Evolutionary conservation across 2,888 invertebrate species (phyloP).

Genomic region (Pseudoips prasinana): DNA sequence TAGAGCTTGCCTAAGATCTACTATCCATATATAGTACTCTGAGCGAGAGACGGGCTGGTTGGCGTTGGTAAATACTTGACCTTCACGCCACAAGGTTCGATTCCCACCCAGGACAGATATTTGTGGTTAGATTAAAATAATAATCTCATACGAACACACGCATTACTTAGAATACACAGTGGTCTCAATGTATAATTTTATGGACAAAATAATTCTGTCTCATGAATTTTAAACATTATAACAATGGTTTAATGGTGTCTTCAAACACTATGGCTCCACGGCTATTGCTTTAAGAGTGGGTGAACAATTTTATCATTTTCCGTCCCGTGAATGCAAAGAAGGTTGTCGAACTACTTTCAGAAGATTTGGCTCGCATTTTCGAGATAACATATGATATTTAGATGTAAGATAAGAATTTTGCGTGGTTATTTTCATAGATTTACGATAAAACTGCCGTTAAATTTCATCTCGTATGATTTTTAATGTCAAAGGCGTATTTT

Average conservation of each 20-base stretch:
- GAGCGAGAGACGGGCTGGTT: no score
- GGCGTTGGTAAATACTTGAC: no score
- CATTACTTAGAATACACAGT: no score
- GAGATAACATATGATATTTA: conserved; percentile 22
- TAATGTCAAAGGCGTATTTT: neutral
- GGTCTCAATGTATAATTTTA: conserved; percentile 35
- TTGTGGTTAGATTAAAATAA: no score
- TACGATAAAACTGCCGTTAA: conserved; percentile 14
- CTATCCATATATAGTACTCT: no score
- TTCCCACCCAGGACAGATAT: no score
- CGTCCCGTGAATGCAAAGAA: conserved; percentile 15
- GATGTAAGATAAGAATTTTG: conserved; percentile 25
- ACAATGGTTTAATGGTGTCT: conserved; percentile 55
- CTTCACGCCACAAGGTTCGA: no score
- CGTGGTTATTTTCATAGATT: conserved; percentile 16
- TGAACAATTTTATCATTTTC: conserved; percentile 32
- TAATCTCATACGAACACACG: no score
- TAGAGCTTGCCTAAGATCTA: no score
- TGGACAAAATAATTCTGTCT: conserved; percentile 45
- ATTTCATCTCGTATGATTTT: conserved; percentile 22
- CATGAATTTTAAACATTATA: conserved; percentile 64
- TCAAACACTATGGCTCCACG: conserved; percentile 37
- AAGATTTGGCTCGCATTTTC: conserved; percentile 22
- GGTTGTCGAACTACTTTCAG: conserved; percentile 25
- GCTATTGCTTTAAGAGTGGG: conserved; percentile 26